Conservation (phyloP, 2,113 vertebrate species). For the Cacatua alba region DNA sequence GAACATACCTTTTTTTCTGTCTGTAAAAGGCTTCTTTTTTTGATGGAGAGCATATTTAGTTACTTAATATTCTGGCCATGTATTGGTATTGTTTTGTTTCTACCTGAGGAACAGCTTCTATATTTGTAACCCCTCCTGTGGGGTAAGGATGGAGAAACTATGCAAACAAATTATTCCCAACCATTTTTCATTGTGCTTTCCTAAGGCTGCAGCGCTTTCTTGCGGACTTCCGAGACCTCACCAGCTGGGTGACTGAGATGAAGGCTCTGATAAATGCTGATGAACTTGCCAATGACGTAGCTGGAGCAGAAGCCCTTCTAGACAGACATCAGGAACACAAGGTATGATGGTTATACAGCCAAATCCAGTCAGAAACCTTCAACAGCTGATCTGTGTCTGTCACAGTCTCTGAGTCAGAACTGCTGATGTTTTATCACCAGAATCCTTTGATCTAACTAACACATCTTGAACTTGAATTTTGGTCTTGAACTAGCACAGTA, state of each 20-base stretch:
- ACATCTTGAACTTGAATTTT: too few relatives aligned
- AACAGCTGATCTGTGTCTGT: neutral
- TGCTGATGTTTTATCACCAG: neutral
- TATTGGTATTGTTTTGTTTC: neutral
- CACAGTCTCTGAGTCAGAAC: neutral
- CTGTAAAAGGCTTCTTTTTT: neutral
- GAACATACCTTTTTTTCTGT: neutral
- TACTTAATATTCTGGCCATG: neutral
- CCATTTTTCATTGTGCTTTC: neutral
- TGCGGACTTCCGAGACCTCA: conserved; percentile 95
- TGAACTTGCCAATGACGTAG: conserved; percentile 95
- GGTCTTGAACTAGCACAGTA: neutral
- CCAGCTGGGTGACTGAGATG: conserved; percentile 99
- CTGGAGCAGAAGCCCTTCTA: conserved; percentile 94
- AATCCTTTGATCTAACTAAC: neutral
- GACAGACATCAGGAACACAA: conserved; percentile 98
- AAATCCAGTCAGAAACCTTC: neutral
- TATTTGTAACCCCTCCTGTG: neutral
- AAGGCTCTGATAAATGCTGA: conserved; percentile 98
- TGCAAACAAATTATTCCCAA: neutral
- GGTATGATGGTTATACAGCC: conserved; percentile 65
- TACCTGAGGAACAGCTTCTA: neutral
- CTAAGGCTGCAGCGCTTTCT: conserved; percentile 93
- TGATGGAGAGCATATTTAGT: neutral
- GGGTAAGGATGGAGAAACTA: neutral